A percentile compares a stretch with the other conserved stretches of the same genome.
These are phyloP conservation scores for Polypterus bichir DNA, from an alignment of 2,113 vertebrate species.

Conservation along the genomic window DNA sequence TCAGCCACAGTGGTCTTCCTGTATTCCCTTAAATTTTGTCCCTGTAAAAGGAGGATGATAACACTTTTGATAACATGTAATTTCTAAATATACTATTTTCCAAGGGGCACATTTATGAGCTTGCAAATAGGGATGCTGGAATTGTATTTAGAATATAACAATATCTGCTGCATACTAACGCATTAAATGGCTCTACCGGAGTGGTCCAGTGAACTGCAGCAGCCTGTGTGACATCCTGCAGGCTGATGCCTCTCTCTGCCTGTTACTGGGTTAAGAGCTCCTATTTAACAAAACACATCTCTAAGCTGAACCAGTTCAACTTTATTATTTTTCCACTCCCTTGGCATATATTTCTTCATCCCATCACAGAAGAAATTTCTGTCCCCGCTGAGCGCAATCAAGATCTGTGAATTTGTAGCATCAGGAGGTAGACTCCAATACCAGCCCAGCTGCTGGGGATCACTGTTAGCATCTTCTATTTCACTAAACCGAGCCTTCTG, in stretches of 20 bases:
- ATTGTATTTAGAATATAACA: too few species aligned
- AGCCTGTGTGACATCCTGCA: background rate
- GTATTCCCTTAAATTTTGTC: too few species aligned
- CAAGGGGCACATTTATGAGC: too few species aligned
- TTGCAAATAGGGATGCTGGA: too few species aligned
- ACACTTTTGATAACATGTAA: too few species aligned
- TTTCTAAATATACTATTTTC: too few species aligned
- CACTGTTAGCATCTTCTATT: background rate
- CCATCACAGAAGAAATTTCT: constrained; percentile 10
- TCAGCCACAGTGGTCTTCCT: too few species aligned
- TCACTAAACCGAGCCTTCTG: too few species aligned
- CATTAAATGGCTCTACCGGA: too few species aligned
- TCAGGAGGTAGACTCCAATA: background rate
- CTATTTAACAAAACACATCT: background rate
- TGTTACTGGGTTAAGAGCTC: background rate
- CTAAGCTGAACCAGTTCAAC: background rate
- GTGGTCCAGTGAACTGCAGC: too few species aligned
- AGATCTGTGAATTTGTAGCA: constrained; percentile 8
- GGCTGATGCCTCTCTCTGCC: background rate
- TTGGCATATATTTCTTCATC: background rate
- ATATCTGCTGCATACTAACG: too few species aligned
- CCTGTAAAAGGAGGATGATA: too few species aligned
- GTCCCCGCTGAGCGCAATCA: constrained; percentile 13
- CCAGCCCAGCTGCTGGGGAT: background rate
- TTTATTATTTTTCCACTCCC: constrained; percentile 3